Evolutionary conservation across 2,797 vertebrate species (phyloP).

Genomic region (Hippocampus kuda): DNA sequence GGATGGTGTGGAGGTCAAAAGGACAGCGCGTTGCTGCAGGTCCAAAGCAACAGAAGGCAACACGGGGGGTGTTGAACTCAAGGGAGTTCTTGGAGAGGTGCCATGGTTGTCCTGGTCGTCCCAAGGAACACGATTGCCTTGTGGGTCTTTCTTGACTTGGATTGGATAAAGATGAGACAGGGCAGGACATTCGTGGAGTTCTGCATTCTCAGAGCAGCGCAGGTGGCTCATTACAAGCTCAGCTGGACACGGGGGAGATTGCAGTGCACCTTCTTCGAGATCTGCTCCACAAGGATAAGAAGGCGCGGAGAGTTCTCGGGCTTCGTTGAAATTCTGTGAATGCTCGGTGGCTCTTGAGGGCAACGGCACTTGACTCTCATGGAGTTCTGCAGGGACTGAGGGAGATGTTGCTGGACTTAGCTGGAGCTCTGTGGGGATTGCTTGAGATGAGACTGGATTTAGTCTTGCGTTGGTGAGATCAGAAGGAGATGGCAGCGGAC

Average conservation of each 20-base stretch:
- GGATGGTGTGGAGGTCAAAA: constrained; percentile 1
- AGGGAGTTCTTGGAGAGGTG: background rate
- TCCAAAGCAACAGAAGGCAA: background rate
- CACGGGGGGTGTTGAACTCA: background rate
- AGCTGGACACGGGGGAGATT: background rate
- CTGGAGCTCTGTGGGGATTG: background rate
- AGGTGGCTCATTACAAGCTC: background rate
- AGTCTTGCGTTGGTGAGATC: background rate
- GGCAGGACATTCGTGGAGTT: background rate
- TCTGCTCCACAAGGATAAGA: background rate
- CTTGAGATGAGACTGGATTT: no score
- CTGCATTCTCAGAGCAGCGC: background rate
- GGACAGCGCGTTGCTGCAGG: background rate
- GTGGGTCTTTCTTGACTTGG: background rate
- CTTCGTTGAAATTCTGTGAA: background rate
- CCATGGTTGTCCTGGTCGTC: background rate
- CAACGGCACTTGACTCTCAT: background rate
- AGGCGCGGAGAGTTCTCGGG: background rate
- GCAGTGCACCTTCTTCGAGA: background rate
- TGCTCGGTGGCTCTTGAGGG: background rate
- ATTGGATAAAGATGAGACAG: background rate
- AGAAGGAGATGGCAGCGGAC: background rate
- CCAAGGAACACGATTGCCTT: background rate
- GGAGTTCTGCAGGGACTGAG: background rate
- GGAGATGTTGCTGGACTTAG: background rate